Conservation (phyloP, 2,113 vertebrate species). For the Athene noctua region DNA sequence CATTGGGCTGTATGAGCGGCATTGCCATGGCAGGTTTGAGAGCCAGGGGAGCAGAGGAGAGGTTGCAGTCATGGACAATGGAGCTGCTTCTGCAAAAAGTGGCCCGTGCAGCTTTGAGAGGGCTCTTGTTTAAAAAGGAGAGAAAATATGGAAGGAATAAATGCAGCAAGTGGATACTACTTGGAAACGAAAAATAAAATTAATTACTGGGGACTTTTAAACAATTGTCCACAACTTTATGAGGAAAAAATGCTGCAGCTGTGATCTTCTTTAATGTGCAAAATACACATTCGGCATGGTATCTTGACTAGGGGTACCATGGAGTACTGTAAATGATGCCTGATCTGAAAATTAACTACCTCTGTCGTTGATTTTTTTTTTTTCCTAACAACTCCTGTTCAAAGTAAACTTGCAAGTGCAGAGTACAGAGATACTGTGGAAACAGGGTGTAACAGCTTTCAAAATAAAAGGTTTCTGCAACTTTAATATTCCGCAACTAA, state of each 20-base stretch:
- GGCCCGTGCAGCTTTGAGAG: neutral
- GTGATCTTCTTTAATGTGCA: neutral
- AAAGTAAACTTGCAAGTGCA: neutral
- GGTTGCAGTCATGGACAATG: neutral
- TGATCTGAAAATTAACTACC: neutral
- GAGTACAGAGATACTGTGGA: neutral
- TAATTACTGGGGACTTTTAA: neutral
- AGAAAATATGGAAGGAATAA: neutral
- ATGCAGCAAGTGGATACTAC: neutral
- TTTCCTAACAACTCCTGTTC: neutral
- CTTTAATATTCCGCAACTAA: neutral
- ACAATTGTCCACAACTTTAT: neutral
- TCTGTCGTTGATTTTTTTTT: neutral
- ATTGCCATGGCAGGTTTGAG: neutral
- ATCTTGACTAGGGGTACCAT: neutral
- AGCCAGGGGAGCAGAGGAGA: neutral
- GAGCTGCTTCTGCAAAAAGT: neutral
- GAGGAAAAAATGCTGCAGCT: neutral
- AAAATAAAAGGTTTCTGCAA: neutral
- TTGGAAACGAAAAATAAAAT: neutral
- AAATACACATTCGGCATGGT: neutral
- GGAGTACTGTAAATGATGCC: neutral
- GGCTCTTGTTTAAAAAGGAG: neutral
- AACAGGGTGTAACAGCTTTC: neutral
- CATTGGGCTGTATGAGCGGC: neutral